Evolutionary conservation across 2,113 vertebrate genomes (phyloP).

Genomic region (Platysternon megacephalum): DNA sequence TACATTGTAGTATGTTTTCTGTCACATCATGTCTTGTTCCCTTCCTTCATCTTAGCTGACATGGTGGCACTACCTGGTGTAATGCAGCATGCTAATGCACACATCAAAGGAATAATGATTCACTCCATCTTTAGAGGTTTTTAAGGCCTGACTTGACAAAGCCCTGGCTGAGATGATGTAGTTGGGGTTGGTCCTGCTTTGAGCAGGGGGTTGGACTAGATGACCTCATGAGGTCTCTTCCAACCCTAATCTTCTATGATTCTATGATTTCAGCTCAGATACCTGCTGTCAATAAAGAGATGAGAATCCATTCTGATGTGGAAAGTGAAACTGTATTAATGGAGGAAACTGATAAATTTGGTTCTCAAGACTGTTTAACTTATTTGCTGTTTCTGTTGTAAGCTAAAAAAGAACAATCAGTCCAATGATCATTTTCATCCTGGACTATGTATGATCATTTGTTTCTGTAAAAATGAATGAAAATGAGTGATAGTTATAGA

Average conservation of each 20-base stretch:
- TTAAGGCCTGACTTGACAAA: too few species aligned
- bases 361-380: not conserved
- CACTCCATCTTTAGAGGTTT: too few species aligned
- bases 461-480: not conserved
- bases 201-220: too few species aligned
- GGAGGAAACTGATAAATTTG: not conserved
- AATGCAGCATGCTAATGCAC: not conserved
- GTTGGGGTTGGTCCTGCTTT: too few species aligned
- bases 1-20: not conserved
- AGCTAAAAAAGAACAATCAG: not conserved
- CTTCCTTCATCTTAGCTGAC: not conserved
- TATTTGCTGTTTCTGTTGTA: not conserved
- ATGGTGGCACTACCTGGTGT: not conserved
- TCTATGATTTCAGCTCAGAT: not conserved
- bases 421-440: not conserved
- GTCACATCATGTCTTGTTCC: not conserved
- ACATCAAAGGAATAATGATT: not conserved
- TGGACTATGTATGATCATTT: not conserved
- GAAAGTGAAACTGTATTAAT: not conserved
- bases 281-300: not conserved
- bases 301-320: not conserved
- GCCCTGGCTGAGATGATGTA: too few species aligned
- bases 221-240: too few species aligned
- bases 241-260: too few species aligned
- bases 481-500: rapidly evolving